A percentile compares a stretch with the other conserved stretches of the same genome.
Evolutionary conservation across 2,888 invertebrate species (phyloP).

Genomic region (Chrysolina oricalcia): DNA sequence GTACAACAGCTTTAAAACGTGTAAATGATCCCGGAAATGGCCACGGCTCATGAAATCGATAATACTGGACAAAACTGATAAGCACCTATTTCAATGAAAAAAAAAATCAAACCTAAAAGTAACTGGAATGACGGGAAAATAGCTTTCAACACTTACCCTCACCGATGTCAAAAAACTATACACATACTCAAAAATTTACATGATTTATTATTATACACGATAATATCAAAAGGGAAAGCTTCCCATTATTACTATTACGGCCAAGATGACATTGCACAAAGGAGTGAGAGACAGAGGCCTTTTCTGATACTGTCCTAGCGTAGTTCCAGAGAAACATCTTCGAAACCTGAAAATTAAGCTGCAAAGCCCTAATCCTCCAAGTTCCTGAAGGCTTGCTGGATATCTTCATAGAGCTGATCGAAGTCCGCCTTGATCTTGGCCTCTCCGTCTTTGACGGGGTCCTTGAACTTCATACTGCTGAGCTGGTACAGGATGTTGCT

Average conservation of each 20-base stretch:
- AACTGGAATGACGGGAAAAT: constrained; percentile 63
- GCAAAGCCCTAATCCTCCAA: constrained; percentile 88
- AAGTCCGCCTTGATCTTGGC: constrained; percentile 97
- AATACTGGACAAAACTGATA: constrained; percentile 58
- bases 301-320: constrained; percentile 22
- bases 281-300: constrained; percentile 50
- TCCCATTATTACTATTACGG: constrained; percentile 39
- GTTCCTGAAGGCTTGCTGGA: constrained; percentile 98
- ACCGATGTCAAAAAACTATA: constrained; percentile 55
- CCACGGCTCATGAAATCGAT: constrained; percentile 46
- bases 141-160: constrained; percentile 58
- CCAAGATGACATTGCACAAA: constrained; percentile 42
- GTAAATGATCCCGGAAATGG: constrained; percentile 46
- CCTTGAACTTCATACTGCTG: constrained; percentile 99
- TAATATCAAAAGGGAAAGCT: constrained; percentile 58
- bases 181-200: constrained; percentile 53
- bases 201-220: constrained; percentile 57
- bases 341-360: constrained; percentile 34
- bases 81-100: constrained; percentile 39
- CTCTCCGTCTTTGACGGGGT: constrained; percentile 98
- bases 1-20: constrained; percentile 56
- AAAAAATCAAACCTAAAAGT: constrained; percentile 57
- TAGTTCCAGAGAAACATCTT: constrained; percentile 24
- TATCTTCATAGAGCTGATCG: constrained; percentile 97
- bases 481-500: constrained; percentile 96